Evolutionary conservation across 2,797 vertebrate species (phyloP).

Genomic region (Clarias pachynema): DNA sequence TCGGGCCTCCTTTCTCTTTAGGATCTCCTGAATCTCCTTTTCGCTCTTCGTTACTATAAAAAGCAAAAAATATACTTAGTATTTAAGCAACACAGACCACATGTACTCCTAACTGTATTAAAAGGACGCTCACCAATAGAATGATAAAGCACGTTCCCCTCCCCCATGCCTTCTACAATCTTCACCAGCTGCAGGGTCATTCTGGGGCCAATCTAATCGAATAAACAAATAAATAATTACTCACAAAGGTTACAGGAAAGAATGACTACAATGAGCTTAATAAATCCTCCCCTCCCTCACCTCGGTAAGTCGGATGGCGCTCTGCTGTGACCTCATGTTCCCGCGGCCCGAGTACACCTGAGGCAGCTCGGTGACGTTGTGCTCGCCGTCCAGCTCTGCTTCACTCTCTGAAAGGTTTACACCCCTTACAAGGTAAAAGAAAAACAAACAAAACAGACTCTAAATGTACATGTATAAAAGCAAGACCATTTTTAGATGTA

Average conservation of each 20-base stretch:
- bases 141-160: slow-evolving; percentile 86
- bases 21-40: slow-evolving; percentile 81
- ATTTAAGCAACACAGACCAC: not conserved
- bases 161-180: slow-evolving; percentile 87
- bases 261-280: not conserved
- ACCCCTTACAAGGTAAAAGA: slow-evolving; percentile 71
- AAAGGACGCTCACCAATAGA: slow-evolving; percentile 74
- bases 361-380: slow-evolving; percentile 89
- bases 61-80: not conserved
- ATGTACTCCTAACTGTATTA: too few relatives aligned
- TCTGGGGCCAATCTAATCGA: slow-evolving; percentile 86
- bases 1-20: slow-evolving; percentile 79
- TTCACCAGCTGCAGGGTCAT: slow-evolving; percentile 87
- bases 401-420: slow-evolving; percentile 90
- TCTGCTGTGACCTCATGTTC: slow-evolving; percentile 89
- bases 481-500: too few relatives aligned
- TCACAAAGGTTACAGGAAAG: not conserved
- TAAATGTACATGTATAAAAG: not conserved
- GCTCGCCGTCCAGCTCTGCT: slow-evolving; percentile 87
- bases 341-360: slow-evolving; percentile 87
- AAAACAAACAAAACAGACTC: not conserved
- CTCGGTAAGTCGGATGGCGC: slow-evolving; percentile 89
- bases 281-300: slow-evolving; percentile 60
- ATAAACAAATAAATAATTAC: not conserved
- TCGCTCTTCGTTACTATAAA: slow-evolving; percentile 77